These are phyloP conservation scores for Caenorhabditis tropicalis DNA, from an alignment of 1,140 invertebrate species.

Conservation along the genomic window DNA sequence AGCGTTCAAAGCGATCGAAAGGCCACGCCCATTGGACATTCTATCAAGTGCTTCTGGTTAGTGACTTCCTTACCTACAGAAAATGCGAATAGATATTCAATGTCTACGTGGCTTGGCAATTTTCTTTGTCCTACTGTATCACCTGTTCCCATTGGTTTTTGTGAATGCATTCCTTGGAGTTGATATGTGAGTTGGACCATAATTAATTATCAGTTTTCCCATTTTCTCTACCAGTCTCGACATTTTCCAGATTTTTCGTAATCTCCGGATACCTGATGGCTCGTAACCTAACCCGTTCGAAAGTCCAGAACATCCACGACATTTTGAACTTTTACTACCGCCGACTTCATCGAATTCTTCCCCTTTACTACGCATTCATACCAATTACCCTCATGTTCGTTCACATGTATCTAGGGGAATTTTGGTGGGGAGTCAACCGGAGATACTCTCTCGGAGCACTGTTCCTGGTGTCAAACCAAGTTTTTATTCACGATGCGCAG, in stretches of 20 bases:
- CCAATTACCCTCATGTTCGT: background rate
- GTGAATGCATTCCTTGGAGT: constrained; percentile 36
- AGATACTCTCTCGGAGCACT: background rate
- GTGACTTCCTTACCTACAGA: too few relatives aligned
- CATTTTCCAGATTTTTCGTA: constrained; percentile 41
- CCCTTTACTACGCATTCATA: constrained; percentile 2
- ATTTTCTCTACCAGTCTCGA: too few relatives aligned
- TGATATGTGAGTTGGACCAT: background rate
- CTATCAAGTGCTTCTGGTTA: too few relatives aligned
- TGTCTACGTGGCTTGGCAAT: constrained; percentile 45
- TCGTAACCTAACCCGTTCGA: background rate
- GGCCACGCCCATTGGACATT: too few relatives aligned
- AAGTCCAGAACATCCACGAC: background rate
- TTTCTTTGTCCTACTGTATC: constrained; percentile 8
- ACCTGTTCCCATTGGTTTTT: constrained; percentile 22
- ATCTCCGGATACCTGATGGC: constrained; percentile 48
- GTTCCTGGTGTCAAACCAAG: background rate
- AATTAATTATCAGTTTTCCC: background rate
- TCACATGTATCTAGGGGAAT: background rate
- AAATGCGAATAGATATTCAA: constrained; percentile 29
- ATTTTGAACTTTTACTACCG: constrained; percentile 31
- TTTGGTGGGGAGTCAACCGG: background rate
- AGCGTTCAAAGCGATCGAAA: too few relatives aligned
- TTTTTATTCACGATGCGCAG: background rate
- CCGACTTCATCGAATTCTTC: background rate